Evolutionary conservation across 2,888 invertebrate genomes (phyloP).

Genomic region (Cataglyphis albicans): DNA sequence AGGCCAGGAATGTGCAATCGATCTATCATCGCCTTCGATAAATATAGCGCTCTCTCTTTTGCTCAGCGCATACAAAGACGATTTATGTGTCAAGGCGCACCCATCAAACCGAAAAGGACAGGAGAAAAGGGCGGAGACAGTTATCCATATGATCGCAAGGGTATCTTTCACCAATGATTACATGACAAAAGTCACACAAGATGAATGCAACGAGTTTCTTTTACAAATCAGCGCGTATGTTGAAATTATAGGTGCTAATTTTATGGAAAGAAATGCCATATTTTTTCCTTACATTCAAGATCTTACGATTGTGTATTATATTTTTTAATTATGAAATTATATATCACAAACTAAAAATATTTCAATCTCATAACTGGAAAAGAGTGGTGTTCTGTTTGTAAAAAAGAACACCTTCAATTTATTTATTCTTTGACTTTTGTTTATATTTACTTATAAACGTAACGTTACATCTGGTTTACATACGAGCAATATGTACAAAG

Average conservation of each 20-base stretch:
- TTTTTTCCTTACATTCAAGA: not conserved
- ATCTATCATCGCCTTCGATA: constrained; percentile 67
- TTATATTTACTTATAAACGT: not conserved
- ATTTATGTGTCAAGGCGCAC: constrained; percentile 68
- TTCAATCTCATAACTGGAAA: not conserved
- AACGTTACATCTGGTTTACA: not conserved
- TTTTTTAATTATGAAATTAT: not conserved
- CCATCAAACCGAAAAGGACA: constrained; percentile 36
- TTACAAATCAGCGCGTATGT: not conserved
- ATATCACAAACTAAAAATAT: not conserved
- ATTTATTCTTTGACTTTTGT: not conserved
- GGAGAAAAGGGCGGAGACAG: not conserved
- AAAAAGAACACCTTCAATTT: not conserved
- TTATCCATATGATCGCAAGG: not conserved
- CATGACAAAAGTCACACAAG: constrained; percentile 18
- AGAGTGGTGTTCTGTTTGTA: not conserved
- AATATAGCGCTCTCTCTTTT: constrained; percentile 65
- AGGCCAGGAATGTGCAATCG: constrained; percentile 74
- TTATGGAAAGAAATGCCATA: not conserved
- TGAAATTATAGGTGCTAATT: too few species aligned
- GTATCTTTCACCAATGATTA: constrained; percentile 37
- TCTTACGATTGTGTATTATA: not conserved
- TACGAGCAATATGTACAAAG: not conserved
- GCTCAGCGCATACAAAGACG: constrained; percentile 42
- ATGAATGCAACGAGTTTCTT: not conserved